Evolutionary conservation across 2,888 invertebrate genomes (phyloP), one percentile per base, ranked within the genome.

Genomic region (Eristalis arbustorum): DNA sequence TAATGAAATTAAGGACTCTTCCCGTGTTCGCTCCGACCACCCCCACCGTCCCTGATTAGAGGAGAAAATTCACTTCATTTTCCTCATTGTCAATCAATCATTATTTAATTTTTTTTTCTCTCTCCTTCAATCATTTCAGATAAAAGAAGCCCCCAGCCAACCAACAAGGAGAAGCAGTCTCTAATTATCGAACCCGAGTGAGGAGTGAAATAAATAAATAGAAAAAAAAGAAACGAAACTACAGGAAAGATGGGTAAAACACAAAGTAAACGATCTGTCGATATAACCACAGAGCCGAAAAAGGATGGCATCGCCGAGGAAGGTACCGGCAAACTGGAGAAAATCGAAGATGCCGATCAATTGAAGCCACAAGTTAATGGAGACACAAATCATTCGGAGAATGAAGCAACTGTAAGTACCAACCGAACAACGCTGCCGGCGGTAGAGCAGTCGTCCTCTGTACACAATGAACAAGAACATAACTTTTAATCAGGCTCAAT

Each of bases 241-340:
- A 62, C 74, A 88, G 49, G n/a, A 72, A 94, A 93, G 93, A 97
- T 97, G 97, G 97, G 97, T 94, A 96, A 96, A 93, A 95, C 96
- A 94, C 96, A 96, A 94, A 97, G 97, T 93, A 97, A 96, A 93
- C 95, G 96, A 94, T 97, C 97, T 91, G 96, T 97, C 93, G 97
- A 97, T 93, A 97, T 97, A 93, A 95, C 95, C 90, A 96, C 96
- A 92, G 95, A 95, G 90, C 90, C 91, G 78, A 91, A 91, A 80
- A 95, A 95, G 93, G 93, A 96, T 94, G 91, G 94, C 93, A 92
- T 91, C 74, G 93, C 93, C 71, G 95, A 95, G 90, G 94, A 94
- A 80, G 94, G 94, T 88, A 94, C 95, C 79, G 96, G 96, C 88
- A 96, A 96, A 92, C 94, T 97, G 88, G 96, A 96, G 92, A 95